These are phyloP conservation scores for Megastigmus dorsalis DNA, from an alignment of 2,888 invertebrate species.

Conservation along the genomic window DNA sequence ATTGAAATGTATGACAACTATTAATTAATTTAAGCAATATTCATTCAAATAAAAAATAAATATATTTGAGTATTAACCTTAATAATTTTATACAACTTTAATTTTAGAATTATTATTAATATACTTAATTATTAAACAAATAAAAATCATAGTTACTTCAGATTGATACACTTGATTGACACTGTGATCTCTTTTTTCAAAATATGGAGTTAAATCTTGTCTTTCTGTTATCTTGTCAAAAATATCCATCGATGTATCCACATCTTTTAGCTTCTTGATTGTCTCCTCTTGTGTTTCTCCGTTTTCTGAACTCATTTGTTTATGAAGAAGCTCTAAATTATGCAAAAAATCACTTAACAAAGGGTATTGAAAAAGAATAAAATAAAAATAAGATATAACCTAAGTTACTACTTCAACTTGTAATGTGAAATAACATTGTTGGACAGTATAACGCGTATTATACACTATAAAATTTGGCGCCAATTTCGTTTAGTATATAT, in stretches of 20 bases:
- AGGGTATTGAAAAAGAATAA: background rate
- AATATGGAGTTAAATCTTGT: constrained; percentile 59
- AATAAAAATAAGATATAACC: constrained; percentile 9
- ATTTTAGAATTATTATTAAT: background rate
- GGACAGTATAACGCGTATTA: background rate
- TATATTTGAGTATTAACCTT: background rate
- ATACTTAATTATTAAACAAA: background rate
- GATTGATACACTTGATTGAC: constrained; percentile 61
- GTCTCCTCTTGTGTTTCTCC: background rate
- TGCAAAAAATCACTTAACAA: background rate
- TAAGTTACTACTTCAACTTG: background rate
- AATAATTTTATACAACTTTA: background rate
- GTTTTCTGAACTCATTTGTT: constrained; percentile 19
- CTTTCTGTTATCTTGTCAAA: constrained; percentile 36
- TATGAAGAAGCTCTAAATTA: too few relatives aligned
- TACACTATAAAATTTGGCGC: constrained; percentile 43
- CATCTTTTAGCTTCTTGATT: background rate
- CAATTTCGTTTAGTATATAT: constrained; percentile 15
- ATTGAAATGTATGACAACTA: background rate
- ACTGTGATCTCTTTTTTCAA: constrained; percentile 60
- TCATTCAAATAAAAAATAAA: background rate
- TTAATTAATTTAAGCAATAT: background rate
- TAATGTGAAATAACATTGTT: too few relatives aligned
- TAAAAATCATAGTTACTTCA: too few relatives aligned
- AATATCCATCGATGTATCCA: constrained; percentile 13